Base-by-base conservation (phyloP, 2,888 invertebrate genomes). In the Agrochola lota region DNA sequence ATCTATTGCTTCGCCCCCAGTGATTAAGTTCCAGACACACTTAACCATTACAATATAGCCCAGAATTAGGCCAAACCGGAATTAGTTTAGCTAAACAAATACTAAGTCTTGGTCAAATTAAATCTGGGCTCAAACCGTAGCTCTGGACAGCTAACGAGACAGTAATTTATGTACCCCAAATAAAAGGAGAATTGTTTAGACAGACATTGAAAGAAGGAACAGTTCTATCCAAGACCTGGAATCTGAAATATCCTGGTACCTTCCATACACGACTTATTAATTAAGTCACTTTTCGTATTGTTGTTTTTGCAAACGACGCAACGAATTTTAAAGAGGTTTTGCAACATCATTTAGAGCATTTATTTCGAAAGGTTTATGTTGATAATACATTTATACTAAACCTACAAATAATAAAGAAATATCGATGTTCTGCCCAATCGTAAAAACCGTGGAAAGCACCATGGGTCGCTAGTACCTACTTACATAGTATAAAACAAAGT, bases 31-130 rank as follows among this genome's bases (percentile, higher is more conserved):
- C 63, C 26, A 77, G 60, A 59, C 69, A 72, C 23, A 69, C 60
- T 64, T 71, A 43, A 59, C 52, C 52, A 60, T 46, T 63, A 57
- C 55, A 76, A 49, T 71, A 64, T 63, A 52, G 46, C 23, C 23
- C 2, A 68, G 73, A 85, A 83, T 81, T 72, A 63, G 70, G 62
- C 60, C 72, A 67, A 63, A 73, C 43, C 40, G 35, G 64, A 74
- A 86, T 64, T 71, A 71, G 76, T 83, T 76, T 66, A 40, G n/a
- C 9, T 35, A 66, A 74, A 63, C 17, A 84, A 80, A 80, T 77
- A 77, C 59, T 60, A 71, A 68, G 63, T 75, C 72, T 74, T 60
- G 75, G 77, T 77, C 23, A 62, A 70, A 68, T 77, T 77, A 64
- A 84, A 74, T 78, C 67, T 70, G 2, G 43, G 68, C 71, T 46